phyloP scores from a whole-genome alignment of 2,888 invertebrate species.

The Labia minor region DNA sequence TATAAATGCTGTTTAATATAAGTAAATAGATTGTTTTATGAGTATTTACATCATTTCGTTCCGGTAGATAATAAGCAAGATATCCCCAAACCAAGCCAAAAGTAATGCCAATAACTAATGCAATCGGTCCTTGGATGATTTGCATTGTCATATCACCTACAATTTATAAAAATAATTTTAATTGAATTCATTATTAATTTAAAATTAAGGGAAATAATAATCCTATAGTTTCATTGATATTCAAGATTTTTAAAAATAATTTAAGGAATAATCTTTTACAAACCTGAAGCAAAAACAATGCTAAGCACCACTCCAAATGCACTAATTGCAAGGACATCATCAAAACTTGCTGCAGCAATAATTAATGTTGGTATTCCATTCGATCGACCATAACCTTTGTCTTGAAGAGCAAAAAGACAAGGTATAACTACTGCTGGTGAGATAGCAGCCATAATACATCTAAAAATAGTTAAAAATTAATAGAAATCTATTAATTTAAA shows the following conservation, averaged over 20 bases:
- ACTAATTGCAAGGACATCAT: slow-evolving; percentile 65
- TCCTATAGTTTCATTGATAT: too few species aligned
- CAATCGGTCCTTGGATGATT: slow-evolving; percentile 47
- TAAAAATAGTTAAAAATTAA: slow-evolving; percentile 23
- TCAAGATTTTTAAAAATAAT: slow-evolving; percentile 8
- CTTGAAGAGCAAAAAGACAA: slow-evolving; percentile 50
- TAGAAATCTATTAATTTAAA: too few species aligned
- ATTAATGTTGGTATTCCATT: slow-evolving; percentile 66
- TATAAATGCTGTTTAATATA: too few species aligned
- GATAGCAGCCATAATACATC: slow-evolving; percentile 41
- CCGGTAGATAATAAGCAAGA: slow-evolving; percentile 51
- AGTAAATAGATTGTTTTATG: too few species aligned
- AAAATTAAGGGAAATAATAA: slow-evolving; percentile 22
- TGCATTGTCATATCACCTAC: slow-evolving; percentile 40
- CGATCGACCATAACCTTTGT: slow-evolving; percentile 52
- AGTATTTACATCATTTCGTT: slow-evolving; percentile 37
- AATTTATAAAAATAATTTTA: slow-evolving; percentile 27
- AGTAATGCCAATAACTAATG: slow-evolving; percentile 48
- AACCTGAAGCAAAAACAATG: slow-evolving; percentile 52
- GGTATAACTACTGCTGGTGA: slow-evolving; percentile 61
- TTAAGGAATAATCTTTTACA: too few species aligned
- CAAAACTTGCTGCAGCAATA: slow-evolving; percentile 57
- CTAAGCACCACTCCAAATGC: slow-evolving; percentile 57
- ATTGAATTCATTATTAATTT: too few species aligned
- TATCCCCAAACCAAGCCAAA: slow-evolving; percentile 50